phyloP scores from a whole-genome alignment of 2,888 invertebrate genomes.

The Eristalis intricaria region DNA sequence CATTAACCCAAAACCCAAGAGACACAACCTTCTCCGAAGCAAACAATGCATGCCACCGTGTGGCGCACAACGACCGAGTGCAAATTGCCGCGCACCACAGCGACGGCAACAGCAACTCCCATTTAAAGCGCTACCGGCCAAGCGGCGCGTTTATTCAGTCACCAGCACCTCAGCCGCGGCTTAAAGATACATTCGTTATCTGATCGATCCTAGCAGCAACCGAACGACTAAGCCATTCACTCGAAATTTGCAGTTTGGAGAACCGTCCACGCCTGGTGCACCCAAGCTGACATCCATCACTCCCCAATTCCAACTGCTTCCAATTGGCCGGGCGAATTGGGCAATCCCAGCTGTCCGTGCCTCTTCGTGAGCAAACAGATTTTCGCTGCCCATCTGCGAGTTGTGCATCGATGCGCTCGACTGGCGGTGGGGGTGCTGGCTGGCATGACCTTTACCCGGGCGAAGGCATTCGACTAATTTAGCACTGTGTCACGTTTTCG shows the following conservation, averaged over 20 bases:
- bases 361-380: conserved; percentile 24
- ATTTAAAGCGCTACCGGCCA: conserved; percentile 40
- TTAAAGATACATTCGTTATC: background rate
- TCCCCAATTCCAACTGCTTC: background rate
- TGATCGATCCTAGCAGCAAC: background rate
- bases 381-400: conserved; percentile 39
- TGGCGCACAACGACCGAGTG: conserved; percentile 43
- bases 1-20: conserved; percentile 63
- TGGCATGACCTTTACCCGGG: conserved; percentile 42
- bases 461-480: background rate
- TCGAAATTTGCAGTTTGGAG: background rate
- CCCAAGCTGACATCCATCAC: background rate
- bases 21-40: conserved; percentile 29
- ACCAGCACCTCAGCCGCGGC: background rate
- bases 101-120: conserved; percentile 30
- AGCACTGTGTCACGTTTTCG: background rate
- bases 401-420: conserved; percentile 20
- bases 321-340: background rate
- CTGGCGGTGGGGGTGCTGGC: conserved; percentile 25
- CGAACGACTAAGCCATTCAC: background rate
- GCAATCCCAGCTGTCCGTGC: background rate
- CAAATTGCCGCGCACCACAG: conserved; percentile 58
- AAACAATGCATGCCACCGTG: conserved; percentile 43
- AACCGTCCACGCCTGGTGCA: background rate
- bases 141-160: background rate